phyloP scores from a whole-genome alignment of 2,113 vertebrate species.

The Aegypius monachus region DNA sequence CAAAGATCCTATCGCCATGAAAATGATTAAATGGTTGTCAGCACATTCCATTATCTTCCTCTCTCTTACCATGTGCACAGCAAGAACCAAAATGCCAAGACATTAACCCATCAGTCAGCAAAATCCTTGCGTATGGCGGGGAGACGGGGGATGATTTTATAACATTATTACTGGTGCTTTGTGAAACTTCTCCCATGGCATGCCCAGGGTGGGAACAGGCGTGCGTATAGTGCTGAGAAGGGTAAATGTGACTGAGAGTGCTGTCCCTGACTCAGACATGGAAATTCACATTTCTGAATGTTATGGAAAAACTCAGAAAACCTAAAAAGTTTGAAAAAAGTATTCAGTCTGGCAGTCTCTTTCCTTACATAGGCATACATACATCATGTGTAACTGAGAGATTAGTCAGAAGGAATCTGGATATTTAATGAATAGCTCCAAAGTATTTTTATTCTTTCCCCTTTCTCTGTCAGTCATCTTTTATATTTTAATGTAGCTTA shows the following conservation, averaged over 20 bases:
- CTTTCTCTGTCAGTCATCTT: neutral
- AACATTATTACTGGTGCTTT: neutral
- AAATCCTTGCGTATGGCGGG: fast-evolving
- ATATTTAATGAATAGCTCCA: neutral
- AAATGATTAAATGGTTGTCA: neutral
- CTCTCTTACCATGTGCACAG: neutral
- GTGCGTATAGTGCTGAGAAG: neutral
- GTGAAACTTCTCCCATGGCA: neutral
- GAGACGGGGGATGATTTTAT: neutral
- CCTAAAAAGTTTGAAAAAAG: neutral
- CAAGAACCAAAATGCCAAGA: neutral
- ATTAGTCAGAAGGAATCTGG: neutral
- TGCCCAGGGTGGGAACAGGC: neutral
- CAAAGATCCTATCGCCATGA: neutral
- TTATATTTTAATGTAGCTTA: neutral
- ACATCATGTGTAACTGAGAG: neutral
- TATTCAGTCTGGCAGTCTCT: neutral
- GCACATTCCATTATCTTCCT: conserved; percentile 11
- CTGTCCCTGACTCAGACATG: neutral
- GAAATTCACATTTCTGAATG: neutral
- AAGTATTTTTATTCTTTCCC: neutral
- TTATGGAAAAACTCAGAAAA: neutral
- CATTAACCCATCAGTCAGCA: neutral
- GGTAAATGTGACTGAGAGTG: neutral
- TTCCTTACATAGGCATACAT: neutral